These are phyloP conservation scores for Brachyptera risi DNA, from an alignment of 2,888 invertebrate genomes.

Conservation along the genomic window DNA sequence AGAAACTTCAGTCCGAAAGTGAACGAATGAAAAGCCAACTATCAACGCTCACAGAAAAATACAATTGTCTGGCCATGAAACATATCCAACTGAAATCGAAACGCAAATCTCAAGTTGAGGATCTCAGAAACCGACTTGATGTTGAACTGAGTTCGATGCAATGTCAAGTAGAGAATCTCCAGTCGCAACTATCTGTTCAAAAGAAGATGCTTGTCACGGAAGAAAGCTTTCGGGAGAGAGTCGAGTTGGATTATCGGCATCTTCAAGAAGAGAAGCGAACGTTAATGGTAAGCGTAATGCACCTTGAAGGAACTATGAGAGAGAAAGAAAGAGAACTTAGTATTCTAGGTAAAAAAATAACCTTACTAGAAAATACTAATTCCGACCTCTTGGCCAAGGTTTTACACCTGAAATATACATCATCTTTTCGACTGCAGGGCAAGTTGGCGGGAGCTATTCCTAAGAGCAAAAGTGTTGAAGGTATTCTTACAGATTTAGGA, in stretches of 20 bases:
- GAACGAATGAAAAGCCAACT: constrained; percentile 39
- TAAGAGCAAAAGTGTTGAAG: constrained; percentile 32
- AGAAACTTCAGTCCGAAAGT: constrained; percentile 39
- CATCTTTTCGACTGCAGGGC: not conserved
- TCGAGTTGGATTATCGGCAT: constrained; percentile 39
- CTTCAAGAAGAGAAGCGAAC: constrained; percentile 35
- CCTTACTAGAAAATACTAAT: constrained; percentile 40
- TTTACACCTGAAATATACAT: constrained; percentile 38
- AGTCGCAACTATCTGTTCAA: constrained; percentile 40
- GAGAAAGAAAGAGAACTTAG: constrained; percentile 39
- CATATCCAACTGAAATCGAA: constrained; percentile 41
- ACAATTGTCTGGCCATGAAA: constrained; percentile 40
- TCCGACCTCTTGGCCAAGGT: constrained; percentile 40
- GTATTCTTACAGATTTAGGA: constrained; percentile 31
- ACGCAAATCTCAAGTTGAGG: constrained; percentile 40
- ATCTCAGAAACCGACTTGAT: constrained; percentile 39
- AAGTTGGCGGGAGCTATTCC: constrained; percentile 25
- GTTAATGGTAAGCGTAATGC: constrained; percentile 37
- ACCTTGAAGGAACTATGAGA: constrained; percentile 38
- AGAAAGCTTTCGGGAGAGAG: constrained; percentile 40
- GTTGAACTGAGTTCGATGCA: constrained; percentile 37
- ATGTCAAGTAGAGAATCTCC: constrained; percentile 40
- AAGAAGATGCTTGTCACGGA: constrained; percentile 40
- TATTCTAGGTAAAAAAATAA: constrained; percentile 39
- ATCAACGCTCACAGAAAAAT: constrained; percentile 39